These are phyloP conservation scores for Alca torda DNA, from an alignment of 2,797 vertebrate species.

Conservation along the genomic window DNA sequence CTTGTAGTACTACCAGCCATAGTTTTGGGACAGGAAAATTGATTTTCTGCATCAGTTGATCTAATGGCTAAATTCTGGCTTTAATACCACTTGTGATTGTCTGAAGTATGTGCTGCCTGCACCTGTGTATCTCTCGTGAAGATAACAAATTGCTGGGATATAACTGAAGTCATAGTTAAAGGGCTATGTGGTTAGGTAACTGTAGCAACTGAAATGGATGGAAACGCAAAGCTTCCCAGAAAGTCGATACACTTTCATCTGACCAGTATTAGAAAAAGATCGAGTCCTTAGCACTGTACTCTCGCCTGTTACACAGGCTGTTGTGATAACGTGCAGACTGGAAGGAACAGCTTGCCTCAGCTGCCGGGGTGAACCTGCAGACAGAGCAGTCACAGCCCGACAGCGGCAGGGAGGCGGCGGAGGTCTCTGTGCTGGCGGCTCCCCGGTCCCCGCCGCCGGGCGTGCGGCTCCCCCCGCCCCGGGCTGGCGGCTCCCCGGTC, in stretches of 20 bases:
- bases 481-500: too few species aligned
- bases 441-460: neutral
- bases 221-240: neutral
- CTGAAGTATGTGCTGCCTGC: neutral
- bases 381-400: rapidly evolving
- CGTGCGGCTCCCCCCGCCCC: neutral
- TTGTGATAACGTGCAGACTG: rapidly evolving
- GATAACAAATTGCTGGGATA: neutral
- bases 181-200: neutral
- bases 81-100: neutral
- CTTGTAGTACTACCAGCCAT: neutral
- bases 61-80: neutral
- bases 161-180: neutral
- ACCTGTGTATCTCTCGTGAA: neutral
- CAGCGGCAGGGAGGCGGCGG: rapidly evolving
- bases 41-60: neutral
- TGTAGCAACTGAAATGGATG: neutral
- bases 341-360: neutral
- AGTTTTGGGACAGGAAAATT: neutral
- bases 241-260: neutral
- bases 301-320: neutral
- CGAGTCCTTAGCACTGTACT: rapidly evolving
- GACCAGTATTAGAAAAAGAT: rapidly evolving
- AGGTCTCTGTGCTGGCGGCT: rapidly evolving
- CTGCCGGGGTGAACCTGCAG: neutral